phyloP scores from a whole-genome alignment of 2,113 vertebrate species.

The Fregata magnificens region DNA sequence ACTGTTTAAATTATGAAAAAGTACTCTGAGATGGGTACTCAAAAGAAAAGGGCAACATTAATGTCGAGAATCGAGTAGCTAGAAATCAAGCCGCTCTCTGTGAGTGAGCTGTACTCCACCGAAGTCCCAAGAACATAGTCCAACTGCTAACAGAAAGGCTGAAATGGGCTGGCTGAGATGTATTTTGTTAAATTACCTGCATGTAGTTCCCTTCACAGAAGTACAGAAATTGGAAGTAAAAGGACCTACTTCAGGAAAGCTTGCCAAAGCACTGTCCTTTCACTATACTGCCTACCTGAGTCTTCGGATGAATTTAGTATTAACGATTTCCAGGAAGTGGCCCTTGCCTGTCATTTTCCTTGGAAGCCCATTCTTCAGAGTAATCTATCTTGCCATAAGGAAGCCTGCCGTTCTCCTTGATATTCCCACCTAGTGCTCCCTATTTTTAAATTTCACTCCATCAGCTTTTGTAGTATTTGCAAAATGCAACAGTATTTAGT shows the following conservation, averaged over 20 bases:
- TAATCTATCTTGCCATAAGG: neutral
- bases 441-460: neutral
- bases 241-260: neutral
- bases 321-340: neutral
- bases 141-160: neutral
- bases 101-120: fast-evolving
- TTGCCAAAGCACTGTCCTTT: neutral
- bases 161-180: neutral
- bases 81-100: neutral
- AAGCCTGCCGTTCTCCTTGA: neutral
- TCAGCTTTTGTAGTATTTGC: neutral
- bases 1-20: neutral
- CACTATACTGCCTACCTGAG: neutral
- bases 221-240: neutral
- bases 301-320: neutral
- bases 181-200: neutral
- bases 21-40: neutral
- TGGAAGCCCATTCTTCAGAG: neutral
- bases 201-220: neutral
- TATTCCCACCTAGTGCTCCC: neutral
- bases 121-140: neutral
- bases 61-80: neutral
- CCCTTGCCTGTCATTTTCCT: neutral
- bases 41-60: neutral
- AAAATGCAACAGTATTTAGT: neutral